Evolutionary conservation across 2,113 vertebrate species (phyloP), one percentile per base, ranked within the genome.

Genomic region (Oreochromis aureus): DNA sequence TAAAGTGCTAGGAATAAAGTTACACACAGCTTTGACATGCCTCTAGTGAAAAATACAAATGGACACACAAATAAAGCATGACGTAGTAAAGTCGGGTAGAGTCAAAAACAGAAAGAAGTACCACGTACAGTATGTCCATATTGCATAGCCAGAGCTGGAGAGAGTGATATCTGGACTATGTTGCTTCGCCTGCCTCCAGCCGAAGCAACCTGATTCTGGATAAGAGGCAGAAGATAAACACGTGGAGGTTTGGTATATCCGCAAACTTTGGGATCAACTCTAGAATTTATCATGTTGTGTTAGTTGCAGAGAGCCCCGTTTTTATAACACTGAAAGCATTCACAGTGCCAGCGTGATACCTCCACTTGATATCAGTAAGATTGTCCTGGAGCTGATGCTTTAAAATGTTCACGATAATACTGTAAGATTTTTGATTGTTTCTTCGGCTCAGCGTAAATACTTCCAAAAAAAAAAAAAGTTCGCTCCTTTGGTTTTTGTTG

Each of bases 1-100:
- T 93, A 94, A 95, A 91, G 94, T 94, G 93, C 93, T 93, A 90
- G 53, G 84, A 93, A 90, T 84, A 41, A 87, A 87, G 86, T 51
- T 15, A 54, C 16, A 53, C 81, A 89, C 86, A 83, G 82, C 63
- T 48, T 36, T 19, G 58, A 88, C 78, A 80, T 89, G 53, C 27
- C 61, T 32, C 81, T 82, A 86, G 32, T 79, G 39, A 71, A 89
- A 90, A 91, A 85, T 22, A 83, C 84, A 69, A 41, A 87, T 51
- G 54, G 48, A 78, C 46, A 78, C 27, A 69, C 56, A 27, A 66
- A 51, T 39, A 53, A 83, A 78, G 15, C 73, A 12, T 66, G 83
- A 53, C 48, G 53, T 71, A 32, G 16, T 59, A 61, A 34, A 9
- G 7, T 83, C 5, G 3, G 44, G 71, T n/a, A 69, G 15, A 84